Evolutionary conservation across 2,888 invertebrate species (phyloP), one percentile per base, ranked within the genome.

Genomic region (Agrochola litura): DNA sequence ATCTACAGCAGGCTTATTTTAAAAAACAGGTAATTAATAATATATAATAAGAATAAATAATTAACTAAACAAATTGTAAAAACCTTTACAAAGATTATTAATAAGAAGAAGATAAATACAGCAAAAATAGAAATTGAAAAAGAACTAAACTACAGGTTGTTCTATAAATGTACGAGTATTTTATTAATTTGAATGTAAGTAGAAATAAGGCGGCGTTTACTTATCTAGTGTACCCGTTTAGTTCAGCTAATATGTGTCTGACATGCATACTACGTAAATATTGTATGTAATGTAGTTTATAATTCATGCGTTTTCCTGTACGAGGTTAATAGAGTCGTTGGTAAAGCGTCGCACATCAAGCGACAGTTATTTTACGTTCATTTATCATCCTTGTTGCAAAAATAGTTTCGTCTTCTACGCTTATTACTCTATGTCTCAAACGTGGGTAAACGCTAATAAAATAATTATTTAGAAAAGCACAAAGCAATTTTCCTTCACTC

Each of bases 221-320:
- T 37, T 37, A 52, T 52, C 52, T 60, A 82, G 30, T 22, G 19
- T 56, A 58, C 52, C 37, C 43, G 37, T 71, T 79, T 54, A 68
- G 37, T 78, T 70, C n/a, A 68, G 37, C 52, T 63, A 72, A 84
- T 84, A 79, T 30, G 54, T 56, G 49, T 58, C 25, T 78, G 56
- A 49, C 83, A 83, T 81, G 80, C 83, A 83, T 30, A 37, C 79
- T 58, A 61, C 16, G 41, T 66, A 70, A 65, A 70, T 83, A 83
- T 65, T 30, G 52, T 54, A 65, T n/a, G 60, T 52, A 43, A 56
- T 70, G 49, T 77, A 22, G 52, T 69, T 61, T 83, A 78, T 49
- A 71, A 83, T 77, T 81, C 79, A 83, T 67, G 79, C 46, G n/a
- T 83, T 67, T 78, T 58, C 30, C 25, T 52, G 22, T 52, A 52